phyloP scores from a whole-genome alignment of 64 coral and sea anemone species.

The Porites lutea region DNA sequence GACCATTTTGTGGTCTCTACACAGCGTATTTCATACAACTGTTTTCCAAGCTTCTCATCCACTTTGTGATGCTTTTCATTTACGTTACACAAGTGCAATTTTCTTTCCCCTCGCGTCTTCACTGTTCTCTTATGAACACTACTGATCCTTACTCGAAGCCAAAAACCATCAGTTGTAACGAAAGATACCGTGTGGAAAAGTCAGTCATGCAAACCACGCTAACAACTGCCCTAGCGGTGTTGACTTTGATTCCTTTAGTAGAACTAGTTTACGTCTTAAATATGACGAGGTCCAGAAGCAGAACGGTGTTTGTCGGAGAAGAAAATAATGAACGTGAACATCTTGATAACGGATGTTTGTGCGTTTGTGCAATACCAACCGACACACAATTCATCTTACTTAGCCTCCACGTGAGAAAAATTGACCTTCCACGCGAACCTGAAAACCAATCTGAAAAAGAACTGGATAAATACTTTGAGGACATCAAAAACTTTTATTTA shows the following conservation, averaged over 20 bases:
- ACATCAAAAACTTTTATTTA: background rate
- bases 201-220: background rate
- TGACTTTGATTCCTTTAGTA: background rate
- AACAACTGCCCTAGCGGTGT: background rate
- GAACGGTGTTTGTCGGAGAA: conserved; percentile 4
- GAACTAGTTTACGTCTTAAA: background rate
- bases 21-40: background rate
- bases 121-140: background rate
- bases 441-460: background rate
- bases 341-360: conserved; percentile 10
- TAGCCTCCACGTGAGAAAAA: background rate
- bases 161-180: background rate
- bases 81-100: background rate
- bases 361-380: conserved; percentile 1
- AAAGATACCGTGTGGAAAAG: background rate
- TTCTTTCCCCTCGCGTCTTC: background rate
- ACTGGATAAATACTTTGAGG: background rate
- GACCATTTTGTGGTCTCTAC: background rate
- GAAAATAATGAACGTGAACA: background rate
- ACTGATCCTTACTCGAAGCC: background rate
- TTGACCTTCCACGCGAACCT: background rate
- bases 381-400: background rate
- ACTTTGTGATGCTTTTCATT: background rate
- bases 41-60: background rate
- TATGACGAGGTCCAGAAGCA: conserved; percentile 4